A percentile compares a stretch with the other conserved stretches of the same genome.
Conservation (phyloP, 2,113 vertebrate species). For the Candoia aspera region DNA sequence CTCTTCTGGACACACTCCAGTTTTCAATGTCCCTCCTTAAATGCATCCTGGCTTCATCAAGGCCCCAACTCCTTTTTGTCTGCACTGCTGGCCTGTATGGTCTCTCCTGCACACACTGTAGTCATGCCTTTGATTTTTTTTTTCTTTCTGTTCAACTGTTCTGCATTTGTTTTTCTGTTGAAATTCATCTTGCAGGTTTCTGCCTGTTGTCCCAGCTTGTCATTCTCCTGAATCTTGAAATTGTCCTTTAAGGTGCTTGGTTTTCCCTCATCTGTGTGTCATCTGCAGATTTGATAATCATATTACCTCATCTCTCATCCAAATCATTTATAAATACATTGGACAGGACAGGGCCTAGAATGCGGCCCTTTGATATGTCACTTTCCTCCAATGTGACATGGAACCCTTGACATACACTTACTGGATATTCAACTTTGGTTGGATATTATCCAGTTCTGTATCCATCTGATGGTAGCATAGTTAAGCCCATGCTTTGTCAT, state of each 20-base stretch:
- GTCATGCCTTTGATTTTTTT: background rate
- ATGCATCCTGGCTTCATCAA: background rate
- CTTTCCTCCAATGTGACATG: too few species aligned
- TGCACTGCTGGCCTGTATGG: background rate
- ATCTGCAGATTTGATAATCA: background rate
- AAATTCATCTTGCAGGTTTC: background rate
- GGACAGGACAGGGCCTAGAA: too few species aligned
- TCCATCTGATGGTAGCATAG: too few species aligned
- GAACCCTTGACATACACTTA: too few species aligned
- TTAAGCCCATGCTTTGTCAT: too few species aligned
- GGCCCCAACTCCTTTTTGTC: background rate
- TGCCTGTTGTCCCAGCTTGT: background rate
- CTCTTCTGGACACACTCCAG: background rate
- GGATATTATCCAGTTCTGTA: too few species aligned
- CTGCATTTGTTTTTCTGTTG: background rate
- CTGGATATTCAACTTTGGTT: too few species aligned
- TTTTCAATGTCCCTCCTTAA: background rate
- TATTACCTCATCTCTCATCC: too few species aligned
- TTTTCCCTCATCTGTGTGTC: background rate
- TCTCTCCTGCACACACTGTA: background rate
- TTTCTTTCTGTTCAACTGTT: background rate
- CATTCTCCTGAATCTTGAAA: background rate
- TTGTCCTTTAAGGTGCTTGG: background rate
- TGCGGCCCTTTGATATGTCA: too few species aligned
- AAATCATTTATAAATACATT: too few species aligned